Conservation (phyloP, 2,888 invertebrate genomes). For the Lepidochrysops patricia region DNA sequence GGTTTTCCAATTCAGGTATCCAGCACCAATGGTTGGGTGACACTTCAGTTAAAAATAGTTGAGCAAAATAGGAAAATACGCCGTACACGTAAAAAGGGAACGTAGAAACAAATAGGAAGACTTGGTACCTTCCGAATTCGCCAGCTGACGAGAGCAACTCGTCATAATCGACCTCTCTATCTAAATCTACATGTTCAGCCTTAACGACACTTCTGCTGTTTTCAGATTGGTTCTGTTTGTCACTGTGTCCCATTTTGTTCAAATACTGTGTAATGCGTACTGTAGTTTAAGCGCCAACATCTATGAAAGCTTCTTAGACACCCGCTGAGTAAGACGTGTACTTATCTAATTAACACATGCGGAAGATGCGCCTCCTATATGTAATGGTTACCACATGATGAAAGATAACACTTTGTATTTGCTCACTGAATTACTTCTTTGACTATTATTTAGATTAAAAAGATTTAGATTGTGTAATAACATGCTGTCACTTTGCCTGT, state of each 20-base stretch:
- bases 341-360: background rate
- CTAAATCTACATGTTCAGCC: constrained; percentile 10
- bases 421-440: background rate
- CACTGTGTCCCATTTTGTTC: constrained; percentile 3
- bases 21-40: constrained; percentile 52
- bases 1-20: constrained; percentile 45
- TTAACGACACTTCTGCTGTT: background rate
- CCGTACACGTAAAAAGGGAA: constrained; percentile 48
- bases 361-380: constrained; percentile 2
- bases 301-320: background rate
- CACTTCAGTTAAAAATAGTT: constrained; percentile 48
- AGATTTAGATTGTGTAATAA: background rate
- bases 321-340: background rate
- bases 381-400: constrained; percentile 2
- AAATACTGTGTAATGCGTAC: background rate
- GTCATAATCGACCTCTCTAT: constrained; percentile 38
- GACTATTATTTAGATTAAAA: background rate
- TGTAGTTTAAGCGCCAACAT: background rate
- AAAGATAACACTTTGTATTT: constrained; percentile 7
- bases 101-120: constrained; percentile 38
- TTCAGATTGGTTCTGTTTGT: background rate
- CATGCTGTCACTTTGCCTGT: background rate
- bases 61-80: constrained; percentile 42
- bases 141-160: constrained; percentile 44
- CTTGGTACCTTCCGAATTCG: constrained; percentile 46